Conservation (phyloP, 2,888 invertebrate genomes). For the Meghimatium bilineatum region DNA sequence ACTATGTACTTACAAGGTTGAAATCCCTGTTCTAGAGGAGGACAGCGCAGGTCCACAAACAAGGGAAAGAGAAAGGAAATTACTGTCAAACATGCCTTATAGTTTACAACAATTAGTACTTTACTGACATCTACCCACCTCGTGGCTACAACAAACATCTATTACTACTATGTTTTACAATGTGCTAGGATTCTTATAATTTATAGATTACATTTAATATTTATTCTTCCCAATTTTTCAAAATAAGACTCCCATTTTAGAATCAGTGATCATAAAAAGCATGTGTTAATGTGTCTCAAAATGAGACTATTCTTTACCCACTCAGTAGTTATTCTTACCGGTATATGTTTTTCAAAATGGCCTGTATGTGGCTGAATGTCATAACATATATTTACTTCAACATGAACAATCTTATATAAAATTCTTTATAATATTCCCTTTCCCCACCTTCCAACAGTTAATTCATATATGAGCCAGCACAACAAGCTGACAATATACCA, state of each 20-base stretch:
- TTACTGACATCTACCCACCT: not conserved
- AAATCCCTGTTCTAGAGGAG: conserved; percentile 71
- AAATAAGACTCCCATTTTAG: too few species aligned
- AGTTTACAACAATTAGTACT: conserved; percentile 18
- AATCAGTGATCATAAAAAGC: too few species aligned
- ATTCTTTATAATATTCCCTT: too few species aligned
- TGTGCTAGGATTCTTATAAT: too few species aligned
- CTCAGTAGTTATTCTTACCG: too few species aligned
- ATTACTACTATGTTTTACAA: not conserved
- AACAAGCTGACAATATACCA: too few species aligned
- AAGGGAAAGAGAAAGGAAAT: conserved; percentile 59
- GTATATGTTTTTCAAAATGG: not conserved
- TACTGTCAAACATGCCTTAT: conserved; percentile 42
- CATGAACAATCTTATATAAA: not conserved
- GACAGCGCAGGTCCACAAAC: conserved; percentile 38
- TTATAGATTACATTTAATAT: too few species aligned
- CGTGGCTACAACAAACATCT: not conserved
- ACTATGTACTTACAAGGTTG: conserved; percentile 74
- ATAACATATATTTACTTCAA: not conserved
- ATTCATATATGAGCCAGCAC: too few species aligned
- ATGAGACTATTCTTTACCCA: too few species aligned
- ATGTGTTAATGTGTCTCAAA: too few species aligned
- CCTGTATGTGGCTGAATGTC: not conserved
- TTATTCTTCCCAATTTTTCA: too few species aligned
- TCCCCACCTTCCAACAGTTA: too few species aligned